These are phyloP conservation scores for Pholis gunnellus DNA, from an alignment of 2,113 vertebrate genomes.

Conservation along the genomic window DNA sequence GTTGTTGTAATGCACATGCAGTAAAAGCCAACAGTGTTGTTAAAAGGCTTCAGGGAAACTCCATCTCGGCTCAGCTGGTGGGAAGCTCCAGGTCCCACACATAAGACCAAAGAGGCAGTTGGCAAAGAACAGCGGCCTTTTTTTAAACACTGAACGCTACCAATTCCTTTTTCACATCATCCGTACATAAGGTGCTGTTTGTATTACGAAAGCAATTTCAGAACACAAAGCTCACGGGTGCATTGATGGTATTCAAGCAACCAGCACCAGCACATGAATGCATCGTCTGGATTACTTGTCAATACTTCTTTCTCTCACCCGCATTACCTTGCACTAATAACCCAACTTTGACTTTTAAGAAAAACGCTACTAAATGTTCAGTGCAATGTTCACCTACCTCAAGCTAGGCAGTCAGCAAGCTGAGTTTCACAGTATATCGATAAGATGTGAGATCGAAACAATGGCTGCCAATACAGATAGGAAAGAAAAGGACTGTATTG, in stretches of 20 bases:
- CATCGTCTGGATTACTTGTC: neutral
- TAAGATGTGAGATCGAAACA: neutral
- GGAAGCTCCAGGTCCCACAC: conserved; percentile 26
- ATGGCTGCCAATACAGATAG: neutral
- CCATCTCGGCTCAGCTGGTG: conserved; percentile 22
- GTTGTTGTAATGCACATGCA: neutral
- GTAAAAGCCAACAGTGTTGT: conserved; percentile 1
- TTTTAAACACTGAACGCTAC: neutral
- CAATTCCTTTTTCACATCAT: neutral
- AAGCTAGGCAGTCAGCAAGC: neutral
- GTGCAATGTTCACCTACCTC: neutral
- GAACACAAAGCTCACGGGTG: neutral
- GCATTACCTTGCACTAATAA: neutral
- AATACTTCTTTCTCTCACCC: neutral
- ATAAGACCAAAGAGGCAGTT: conserved; percentile 16
- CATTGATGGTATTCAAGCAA: neutral
- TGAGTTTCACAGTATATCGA: neutral
- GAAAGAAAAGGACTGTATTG: neutral
- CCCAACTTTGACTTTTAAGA: neutral
- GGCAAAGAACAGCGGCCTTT: conserved; percentile 9
- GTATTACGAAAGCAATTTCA: neutral
- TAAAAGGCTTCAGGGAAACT: conserved; percentile 28
- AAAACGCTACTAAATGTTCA: neutral
- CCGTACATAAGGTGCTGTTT: neutral
- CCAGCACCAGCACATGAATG: neutral